A percentile compares a stretch with the other conserved stretches of the same genome.
phyloP scores from a whole-genome alignment of 2,113 vertebrate species.

The Trochalopteron elliotii region DNA sequence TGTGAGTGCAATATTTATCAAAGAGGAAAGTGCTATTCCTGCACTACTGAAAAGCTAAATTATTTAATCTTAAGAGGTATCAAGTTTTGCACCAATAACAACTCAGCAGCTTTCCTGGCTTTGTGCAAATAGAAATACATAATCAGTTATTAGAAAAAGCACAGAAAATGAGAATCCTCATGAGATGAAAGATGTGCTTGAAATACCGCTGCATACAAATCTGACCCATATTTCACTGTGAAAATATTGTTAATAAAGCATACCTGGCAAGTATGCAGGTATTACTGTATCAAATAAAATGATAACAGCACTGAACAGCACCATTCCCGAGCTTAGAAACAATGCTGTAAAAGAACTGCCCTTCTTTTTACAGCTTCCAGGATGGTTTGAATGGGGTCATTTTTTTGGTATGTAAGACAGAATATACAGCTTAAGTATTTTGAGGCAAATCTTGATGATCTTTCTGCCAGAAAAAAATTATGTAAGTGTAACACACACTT shows the following conservation, averaged over 20 bases:
- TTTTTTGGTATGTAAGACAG: background rate
- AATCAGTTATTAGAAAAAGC: background rate
- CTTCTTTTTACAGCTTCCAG: background rate
- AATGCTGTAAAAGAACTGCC: background rate
- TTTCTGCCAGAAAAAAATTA: background rate
- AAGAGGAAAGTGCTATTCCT: background rate
- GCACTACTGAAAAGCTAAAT: background rate
- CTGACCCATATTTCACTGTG: background rate
- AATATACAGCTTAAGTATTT: background rate
- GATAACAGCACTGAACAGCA: background rate
- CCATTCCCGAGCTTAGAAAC: background rate
- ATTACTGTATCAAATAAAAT: background rate
- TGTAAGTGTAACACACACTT: fast-evolving
- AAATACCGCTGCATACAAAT: background rate
- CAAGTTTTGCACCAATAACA: background rate
- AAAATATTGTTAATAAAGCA: background rate
- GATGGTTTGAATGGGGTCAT: background rate
- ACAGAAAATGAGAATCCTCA: background rate
- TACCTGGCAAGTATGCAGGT: background rate
- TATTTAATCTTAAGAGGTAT: background rate
- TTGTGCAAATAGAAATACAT: background rate
- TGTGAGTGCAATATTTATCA: background rate
- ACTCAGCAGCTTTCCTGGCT: background rate
- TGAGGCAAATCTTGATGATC: background rate
- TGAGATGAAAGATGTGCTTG: background rate